A percentile compares a stretch with the other conserved stretches of the same genome.
phyloP scores from a whole-genome alignment of 1,140 invertebrate species.

The Thaumetopoea pityocampa region DNA sequence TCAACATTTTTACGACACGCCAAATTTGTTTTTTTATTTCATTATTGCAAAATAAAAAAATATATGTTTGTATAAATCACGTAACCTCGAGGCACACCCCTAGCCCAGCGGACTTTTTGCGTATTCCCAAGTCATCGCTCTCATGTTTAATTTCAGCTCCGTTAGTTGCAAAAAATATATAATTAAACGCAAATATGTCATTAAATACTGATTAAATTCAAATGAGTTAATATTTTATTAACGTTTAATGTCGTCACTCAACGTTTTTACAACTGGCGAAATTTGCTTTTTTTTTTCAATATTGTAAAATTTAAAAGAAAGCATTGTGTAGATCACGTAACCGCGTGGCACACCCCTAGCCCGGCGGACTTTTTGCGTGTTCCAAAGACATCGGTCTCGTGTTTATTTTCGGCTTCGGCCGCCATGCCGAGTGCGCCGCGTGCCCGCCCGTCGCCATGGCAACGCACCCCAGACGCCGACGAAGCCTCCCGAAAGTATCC shows the following conservation, averaged over 20 bases:
- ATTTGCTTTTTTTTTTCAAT: too few species aligned
- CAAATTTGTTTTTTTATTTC: too few species aligned
- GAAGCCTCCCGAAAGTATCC: constrained; percentile 36
- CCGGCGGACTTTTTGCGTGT: constrained; percentile 9
- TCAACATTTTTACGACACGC: too few species aligned
- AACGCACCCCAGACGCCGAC: constrained; percentile 59
- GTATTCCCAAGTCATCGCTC: constrained; percentile 28
- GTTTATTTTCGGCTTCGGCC: constrained; percentile 64
- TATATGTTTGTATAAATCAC: constrained; percentile 18
- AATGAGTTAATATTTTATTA: too few species aligned
- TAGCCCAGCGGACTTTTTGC: constrained; percentile 6
- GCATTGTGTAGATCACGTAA: constrained; percentile 19
- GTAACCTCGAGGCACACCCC: constrained; percentile 15
- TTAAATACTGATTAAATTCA: too few species aligned
- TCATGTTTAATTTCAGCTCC: constrained; percentile 65
- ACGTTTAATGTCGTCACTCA: too few species aligned
- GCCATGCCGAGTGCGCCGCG: constrained; percentile 40
- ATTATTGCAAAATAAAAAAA: too few species aligned
- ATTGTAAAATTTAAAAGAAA: too few species aligned
- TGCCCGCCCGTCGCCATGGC: constrained; percentile 56
- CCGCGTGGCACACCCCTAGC: constrained; percentile 12
- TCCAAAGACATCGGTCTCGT: constrained; percentile 35
- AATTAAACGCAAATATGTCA: too few species aligned
- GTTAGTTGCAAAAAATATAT: too few species aligned
- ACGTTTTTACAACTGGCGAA: too few species aligned